These are phyloP conservation scores for Gymnodraco acuticeps DNA, from an alignment of 2,797 vertebrate genomes.

Conservation along the genomic window DNA sequence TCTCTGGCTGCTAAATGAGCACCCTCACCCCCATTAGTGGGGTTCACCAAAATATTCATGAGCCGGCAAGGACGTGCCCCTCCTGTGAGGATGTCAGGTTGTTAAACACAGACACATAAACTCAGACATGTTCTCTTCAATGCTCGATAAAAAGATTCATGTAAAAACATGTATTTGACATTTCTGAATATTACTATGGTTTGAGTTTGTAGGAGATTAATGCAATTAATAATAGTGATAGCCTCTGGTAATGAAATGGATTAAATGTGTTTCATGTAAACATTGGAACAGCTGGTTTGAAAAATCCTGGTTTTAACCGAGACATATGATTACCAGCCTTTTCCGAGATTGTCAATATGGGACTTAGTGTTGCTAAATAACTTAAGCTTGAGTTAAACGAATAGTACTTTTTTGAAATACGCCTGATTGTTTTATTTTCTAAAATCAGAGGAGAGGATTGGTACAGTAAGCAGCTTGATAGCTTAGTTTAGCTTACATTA, in stretches of 20 bases:
- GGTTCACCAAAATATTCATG: slow-evolving; percentile 60
- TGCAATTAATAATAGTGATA: neutral
- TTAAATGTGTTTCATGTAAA: slow-evolving; percentile 33
- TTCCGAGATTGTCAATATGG: slow-evolving; percentile 1
- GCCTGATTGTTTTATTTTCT: neutral
- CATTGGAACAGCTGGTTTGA: slow-evolving; percentile 6
- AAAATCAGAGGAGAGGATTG: neutral
- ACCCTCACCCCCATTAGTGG: slow-evolving; percentile 65
- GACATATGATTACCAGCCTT: slow-evolving; percentile 26
- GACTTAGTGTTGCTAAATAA: slow-evolving; percentile 15
- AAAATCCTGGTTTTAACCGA: slow-evolving; percentile 8
- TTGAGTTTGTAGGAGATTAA: slow-evolving; percentile 1
- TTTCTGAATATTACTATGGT: neutral
- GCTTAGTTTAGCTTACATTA: neutral
- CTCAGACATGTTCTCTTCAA: slow-evolving; percentile 8
- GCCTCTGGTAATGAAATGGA: slow-evolving; percentile 8
- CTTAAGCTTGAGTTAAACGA: neutral
- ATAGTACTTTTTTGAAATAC: neutral
- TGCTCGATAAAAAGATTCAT: neutral
- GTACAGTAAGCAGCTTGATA: neutral
- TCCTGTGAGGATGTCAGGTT: slow-evolving; percentile 32
- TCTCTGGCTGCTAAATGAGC: slow-evolving; percentile 62
- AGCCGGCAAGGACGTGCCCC: slow-evolving; percentile 19
- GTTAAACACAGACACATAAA: slow-evolving; percentile 48
- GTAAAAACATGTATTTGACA: neutral